phyloP scores from a whole-genome alignment of 2,113 vertebrate species.

The Dascyllus trimaculatus region DNA sequence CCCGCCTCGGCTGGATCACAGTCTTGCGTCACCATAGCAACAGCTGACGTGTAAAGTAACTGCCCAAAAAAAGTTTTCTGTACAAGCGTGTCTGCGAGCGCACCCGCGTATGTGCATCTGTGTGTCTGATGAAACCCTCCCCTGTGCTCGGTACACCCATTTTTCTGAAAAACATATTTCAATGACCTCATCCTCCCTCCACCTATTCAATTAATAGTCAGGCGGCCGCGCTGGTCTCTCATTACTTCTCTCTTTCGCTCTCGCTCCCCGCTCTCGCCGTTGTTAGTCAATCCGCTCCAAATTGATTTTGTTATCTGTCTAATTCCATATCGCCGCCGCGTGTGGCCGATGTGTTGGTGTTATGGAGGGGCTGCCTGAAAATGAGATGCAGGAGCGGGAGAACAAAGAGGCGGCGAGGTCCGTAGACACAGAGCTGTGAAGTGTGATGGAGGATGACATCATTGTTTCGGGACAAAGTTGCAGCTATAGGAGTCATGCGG shows the following conservation, averaged over 20 bases:
- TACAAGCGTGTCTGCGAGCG: conserved; percentile 55
- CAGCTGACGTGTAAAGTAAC: conserved; percentile 85
- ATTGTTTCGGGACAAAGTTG: conserved; percentile 80
- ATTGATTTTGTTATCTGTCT: conserved; percentile 73
- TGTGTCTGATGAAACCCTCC: conserved; percentile 77
- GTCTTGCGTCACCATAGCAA: conserved; percentile 84
- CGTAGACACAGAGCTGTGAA: conserved; percentile 55
- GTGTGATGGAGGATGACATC: conserved; percentile 79
- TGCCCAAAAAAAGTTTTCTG: conserved; percentile 71
- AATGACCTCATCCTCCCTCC: conserved; percentile 76
- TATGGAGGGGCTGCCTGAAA: conserved; percentile 48
- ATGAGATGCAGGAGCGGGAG: conserved; percentile 60
- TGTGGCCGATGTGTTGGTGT: conserved; percentile 48
- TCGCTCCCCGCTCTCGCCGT: conserved; percentile 3
- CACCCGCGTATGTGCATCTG: conserved; percentile 57
- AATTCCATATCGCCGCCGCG: conserved; percentile 54
- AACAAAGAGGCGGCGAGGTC: conserved; percentile 71
- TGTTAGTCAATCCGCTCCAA: conserved; percentile 59
- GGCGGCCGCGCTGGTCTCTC: conserved; percentile 28
- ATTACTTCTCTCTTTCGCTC: conserved; percentile 28
- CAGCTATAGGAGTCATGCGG: conserved; percentile 57
- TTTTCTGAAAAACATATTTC: conserved; percentile 49
- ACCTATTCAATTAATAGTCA: conserved; percentile 68
- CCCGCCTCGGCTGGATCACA: conserved; percentile 66
- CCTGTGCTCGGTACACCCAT: conserved; percentile 60